Evolutionary conservation across 1,140 invertebrate species (phyloP).

Genomic region (Papilio dardanus): DNA sequence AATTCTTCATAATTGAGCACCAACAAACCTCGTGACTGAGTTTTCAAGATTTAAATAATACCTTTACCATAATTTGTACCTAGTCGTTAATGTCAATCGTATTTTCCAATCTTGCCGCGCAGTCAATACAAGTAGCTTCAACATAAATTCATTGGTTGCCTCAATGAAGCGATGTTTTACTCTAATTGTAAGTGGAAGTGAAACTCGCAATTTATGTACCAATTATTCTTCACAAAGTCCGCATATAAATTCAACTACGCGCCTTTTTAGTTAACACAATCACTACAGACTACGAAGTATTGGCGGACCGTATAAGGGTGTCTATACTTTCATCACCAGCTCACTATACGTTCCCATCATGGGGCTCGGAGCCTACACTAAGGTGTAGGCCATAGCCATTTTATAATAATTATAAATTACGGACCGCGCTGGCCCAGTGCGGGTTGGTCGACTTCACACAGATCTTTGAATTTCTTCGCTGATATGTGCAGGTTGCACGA

Average conservation of each 20-base stretch:
- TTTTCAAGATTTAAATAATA: no score
- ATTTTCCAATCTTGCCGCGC: background rate
- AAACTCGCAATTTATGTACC: conserved; percentile 27
- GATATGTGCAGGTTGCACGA: no score
- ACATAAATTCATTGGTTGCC: background rate
- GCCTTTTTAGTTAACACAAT: conserved; percentile 36
- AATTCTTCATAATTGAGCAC: no score
- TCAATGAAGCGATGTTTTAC: conserved; percentile 28
- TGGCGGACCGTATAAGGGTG: conserved; percentile 18
- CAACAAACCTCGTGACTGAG: no score
- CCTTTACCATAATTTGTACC: background rate
- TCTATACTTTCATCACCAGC: conserved; percentile 16
- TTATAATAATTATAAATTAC: no score
- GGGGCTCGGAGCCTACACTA: no score
- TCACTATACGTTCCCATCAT: no score
- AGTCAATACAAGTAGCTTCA: background rate
- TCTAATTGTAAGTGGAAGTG: conserved; percentile 32
- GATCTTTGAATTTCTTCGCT: no score
- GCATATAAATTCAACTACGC: conserved; percentile 31
- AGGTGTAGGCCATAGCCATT: no score
- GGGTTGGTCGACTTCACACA: no score
- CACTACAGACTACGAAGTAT: conserved; percentile 28
- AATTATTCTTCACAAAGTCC: conserved; percentile 25
- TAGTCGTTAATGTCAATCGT: background rate
- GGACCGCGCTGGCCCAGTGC: no score